Conservation (phyloP, 53 echinoderm and acorn worm species). For the Echinometra lucunter region DNA sequence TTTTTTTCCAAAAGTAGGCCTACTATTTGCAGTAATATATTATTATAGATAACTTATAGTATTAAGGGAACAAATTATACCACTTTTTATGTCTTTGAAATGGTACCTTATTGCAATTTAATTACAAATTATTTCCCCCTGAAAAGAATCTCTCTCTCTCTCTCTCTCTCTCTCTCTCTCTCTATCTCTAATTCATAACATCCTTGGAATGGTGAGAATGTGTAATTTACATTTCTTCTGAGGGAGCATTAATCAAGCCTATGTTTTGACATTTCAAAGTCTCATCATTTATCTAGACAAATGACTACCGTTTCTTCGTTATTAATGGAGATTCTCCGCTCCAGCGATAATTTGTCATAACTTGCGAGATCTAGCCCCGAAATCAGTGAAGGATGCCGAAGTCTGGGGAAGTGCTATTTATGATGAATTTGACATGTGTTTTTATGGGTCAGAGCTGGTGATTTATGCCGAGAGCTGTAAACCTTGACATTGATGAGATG, state of each 20-base stretch:
- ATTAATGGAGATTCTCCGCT: background rate
- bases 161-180: background rate
- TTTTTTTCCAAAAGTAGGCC: too few species aligned
- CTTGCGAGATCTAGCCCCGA: background rate
- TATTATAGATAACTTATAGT: too few species aligned
- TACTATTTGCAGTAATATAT: too few species aligned
- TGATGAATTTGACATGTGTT: constrained; percentile 51
- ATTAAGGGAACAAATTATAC: too few species aligned
- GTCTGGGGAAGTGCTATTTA: constrained; percentile 36
- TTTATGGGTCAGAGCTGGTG: constrained; percentile 41
- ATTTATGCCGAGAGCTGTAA: constrained; percentile 6
- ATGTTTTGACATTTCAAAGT: constrained; percentile 37
- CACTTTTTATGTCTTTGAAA: too few species aligned
- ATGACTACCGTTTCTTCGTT: constrained; percentile 1
- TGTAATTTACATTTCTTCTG: background rate
- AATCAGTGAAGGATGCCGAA: constrained; percentile 23
- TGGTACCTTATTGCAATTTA: too few species aligned
- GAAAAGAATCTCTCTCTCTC: background rate
- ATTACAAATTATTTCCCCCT: too few species aligned
- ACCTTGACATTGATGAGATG: constrained; percentile 29
- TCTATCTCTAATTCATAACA: background rate
- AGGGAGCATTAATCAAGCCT: constrained; percentile 6
- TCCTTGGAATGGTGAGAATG: background rate
- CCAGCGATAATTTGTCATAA: background rate
- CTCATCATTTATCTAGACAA: constrained; percentile 36